Evolutionary conservation across 2,888 invertebrate genomes (phyloP).

Genomic region (Agrotis segetum): DNA sequence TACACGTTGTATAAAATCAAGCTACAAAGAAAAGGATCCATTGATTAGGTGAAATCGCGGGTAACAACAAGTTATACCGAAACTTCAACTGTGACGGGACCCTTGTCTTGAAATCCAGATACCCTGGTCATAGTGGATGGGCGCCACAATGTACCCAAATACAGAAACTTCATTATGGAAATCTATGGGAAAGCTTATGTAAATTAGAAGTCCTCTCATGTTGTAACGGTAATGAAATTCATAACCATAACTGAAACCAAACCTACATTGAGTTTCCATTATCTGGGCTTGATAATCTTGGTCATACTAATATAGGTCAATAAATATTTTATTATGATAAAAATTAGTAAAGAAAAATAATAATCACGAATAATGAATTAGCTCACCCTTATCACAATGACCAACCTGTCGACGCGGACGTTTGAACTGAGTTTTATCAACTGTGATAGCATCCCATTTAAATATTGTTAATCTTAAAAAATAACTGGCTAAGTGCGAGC

Average conservation of each 20-base stretch:
- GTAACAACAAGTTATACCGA: background rate
- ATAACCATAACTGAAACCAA: conserved; percentile 11
- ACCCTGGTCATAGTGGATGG: conserved; percentile 11
- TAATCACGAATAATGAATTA: background rate
- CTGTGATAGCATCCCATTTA: background rate
- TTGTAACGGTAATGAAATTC: conserved; percentile 23
- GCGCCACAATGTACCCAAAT: conserved; percentile 5
- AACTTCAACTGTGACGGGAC: background rate
- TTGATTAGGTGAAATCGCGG: too few species aligned
- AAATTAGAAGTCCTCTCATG: conserved; percentile 13
- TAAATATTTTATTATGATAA: too few species aligned
- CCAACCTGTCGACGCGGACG: background rate
- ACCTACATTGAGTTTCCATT: background rate
- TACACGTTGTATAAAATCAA: too few species aligned
- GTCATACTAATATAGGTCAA: conserved; percentile 3
- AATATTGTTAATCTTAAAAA: background rate
- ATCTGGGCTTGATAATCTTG: conserved; percentile 12
- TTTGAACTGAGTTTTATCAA: background rate
- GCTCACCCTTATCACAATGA: background rate
- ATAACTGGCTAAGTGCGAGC: too few species aligned
- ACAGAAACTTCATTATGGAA: conserved; percentile 30
- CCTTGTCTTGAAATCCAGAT: background rate
- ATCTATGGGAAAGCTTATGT: conserved; percentile 32
- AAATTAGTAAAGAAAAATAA: conserved; percentile 1
- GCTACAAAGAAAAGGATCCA: too few species aligned